phyloP scores from a whole-genome alignment of 2,797 vertebrate species.

The Gobionotothen gibberifrons region DNA sequence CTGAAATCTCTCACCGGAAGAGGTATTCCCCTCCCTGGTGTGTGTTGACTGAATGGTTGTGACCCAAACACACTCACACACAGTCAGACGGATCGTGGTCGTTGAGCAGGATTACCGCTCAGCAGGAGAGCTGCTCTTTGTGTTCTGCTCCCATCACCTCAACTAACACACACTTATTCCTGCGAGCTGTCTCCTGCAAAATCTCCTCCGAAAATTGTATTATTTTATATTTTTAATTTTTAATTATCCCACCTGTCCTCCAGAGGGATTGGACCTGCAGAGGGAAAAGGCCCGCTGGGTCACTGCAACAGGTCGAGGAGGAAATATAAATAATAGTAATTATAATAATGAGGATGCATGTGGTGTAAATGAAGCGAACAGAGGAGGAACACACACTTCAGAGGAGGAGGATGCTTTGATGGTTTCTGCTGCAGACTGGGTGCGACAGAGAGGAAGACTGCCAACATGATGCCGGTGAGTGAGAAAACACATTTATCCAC shows the following conservation, averaged over 20 bases:
- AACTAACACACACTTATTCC: neutral
- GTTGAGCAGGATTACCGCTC: slow-evolving; percentile 18
- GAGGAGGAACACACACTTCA: neutral
- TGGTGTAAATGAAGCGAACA: neutral
- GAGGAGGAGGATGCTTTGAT: neutral
- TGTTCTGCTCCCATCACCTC: neutral
- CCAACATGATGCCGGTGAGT: slow-evolving; percentile 76
- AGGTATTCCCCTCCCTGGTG: neutral
- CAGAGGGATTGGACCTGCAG: neutral
- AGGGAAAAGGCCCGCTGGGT: neutral
- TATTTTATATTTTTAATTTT: too few species aligned
- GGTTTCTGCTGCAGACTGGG: slow-evolving; percentile 29
- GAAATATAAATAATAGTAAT: neutral
- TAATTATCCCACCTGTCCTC: too few species aligned
- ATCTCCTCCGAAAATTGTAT: neutral
- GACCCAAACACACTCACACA: neutral
- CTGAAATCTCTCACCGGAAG: slow-evolving; percentile 19
- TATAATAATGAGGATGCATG: too few species aligned
- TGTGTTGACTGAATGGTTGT: neutral
- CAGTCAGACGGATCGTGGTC: slow-evolving; percentile 1
- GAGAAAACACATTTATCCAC: neutral
- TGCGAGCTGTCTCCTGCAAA: neutral
- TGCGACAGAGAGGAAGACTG: slow-evolving; percentile 17
- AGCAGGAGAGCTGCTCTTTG: slow-evolving; percentile 18
- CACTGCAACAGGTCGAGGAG: slow-evolving; percentile 60